phyloP scores from a whole-genome alignment of 2,113 vertebrate species.

The Sapayoa aenigma region DNA sequence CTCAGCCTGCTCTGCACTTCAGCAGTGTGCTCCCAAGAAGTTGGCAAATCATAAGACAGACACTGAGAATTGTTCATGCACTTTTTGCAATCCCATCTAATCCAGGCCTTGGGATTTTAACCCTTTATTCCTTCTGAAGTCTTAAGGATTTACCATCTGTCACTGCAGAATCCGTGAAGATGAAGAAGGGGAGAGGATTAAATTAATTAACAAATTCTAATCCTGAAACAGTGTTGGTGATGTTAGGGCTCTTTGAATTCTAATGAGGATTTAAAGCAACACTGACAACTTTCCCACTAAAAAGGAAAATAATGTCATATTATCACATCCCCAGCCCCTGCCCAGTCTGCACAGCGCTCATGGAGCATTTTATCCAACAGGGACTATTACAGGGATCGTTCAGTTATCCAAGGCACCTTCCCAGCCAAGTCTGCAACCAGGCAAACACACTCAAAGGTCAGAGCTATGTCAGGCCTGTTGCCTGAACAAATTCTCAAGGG shows the following conservation, averaged over 20 bases:
- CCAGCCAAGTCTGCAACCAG: background rate
- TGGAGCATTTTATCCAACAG: accelerated
- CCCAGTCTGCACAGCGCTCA: background rate
- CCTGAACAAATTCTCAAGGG: background rate
- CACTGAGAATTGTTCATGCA: background rate
- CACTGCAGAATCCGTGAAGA: background rate
- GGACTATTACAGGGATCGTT: background rate
- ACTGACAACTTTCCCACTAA: background rate
- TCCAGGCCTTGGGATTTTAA: slow-evolving; percentile 55
- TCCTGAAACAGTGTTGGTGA: background rate
- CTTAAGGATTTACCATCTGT: slow-evolving; percentile 49
- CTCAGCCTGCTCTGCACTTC: background rate
- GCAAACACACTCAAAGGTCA: background rate
- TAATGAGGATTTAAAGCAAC: slow-evolving; percentile 36
- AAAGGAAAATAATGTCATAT: background rate
- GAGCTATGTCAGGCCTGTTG: background rate
- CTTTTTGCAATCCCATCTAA: slow-evolving; percentile 25
- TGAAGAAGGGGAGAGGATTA: slow-evolving; percentile 52
- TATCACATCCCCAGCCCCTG: background rate
- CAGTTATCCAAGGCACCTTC: background rate
- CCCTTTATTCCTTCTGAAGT: slow-evolving; percentile 34
- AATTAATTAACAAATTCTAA: slow-evolving; percentile 59
- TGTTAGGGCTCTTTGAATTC: slow-evolving; percentile 36
- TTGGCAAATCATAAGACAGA: background rate
- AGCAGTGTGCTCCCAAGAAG: background rate